These are phyloP conservation scores for Agrotis ipsilon DNA, from an alignment of 2,888 invertebrate genomes.

Conservation along the genomic window DNA sequence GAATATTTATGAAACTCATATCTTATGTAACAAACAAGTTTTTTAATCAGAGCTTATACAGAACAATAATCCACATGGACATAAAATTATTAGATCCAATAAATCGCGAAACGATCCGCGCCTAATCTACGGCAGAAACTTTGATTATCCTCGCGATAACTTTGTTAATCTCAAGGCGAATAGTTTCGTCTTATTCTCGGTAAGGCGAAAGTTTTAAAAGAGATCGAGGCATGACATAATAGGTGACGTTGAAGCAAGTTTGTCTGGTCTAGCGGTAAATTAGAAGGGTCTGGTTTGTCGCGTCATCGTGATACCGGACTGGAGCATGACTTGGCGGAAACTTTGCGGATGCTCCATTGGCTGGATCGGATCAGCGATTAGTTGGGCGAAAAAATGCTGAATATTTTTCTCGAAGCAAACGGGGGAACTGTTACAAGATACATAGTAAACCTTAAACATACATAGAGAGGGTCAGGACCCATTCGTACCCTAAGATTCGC, in stretches of 20 bases:
- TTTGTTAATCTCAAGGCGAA: constrained; percentile 51
- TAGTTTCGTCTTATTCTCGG: constrained; percentile 33
- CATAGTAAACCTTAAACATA: no score
- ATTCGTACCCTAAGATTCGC: no score
- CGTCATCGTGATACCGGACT: constrained; percentile 54
- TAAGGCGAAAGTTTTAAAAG: constrained; percentile 55
- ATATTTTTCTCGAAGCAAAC: constrained; percentile 1
- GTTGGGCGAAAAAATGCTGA: constrained; percentile 13
- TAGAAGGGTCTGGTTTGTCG: constrained; percentile 46
- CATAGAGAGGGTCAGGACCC: no score
- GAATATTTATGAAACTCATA: no score
- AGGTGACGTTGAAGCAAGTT: constrained; percentile 52
- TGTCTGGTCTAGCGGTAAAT: constrained; percentile 61
- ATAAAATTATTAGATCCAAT: constrained; percentile 49
- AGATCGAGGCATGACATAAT: constrained; percentile 58
- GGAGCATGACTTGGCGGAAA: constrained; percentile 36
- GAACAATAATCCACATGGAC: constrained; percentile 29
- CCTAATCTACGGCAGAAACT: constrained; percentile 55
- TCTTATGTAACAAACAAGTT: constrained; percentile 19
- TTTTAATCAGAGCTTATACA: constrained; percentile 40
- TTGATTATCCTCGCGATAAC: constrained; percentile 58
- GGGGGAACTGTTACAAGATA: neutral
- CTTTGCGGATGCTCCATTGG: constrained; percentile 32
- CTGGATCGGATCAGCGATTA: constrained; percentile 32
- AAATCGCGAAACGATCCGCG: constrained; percentile 46